Evolutionary conservation across 2,888 invertebrate species (phyloP).

Genomic region (Crepidodera aurea): DNA sequence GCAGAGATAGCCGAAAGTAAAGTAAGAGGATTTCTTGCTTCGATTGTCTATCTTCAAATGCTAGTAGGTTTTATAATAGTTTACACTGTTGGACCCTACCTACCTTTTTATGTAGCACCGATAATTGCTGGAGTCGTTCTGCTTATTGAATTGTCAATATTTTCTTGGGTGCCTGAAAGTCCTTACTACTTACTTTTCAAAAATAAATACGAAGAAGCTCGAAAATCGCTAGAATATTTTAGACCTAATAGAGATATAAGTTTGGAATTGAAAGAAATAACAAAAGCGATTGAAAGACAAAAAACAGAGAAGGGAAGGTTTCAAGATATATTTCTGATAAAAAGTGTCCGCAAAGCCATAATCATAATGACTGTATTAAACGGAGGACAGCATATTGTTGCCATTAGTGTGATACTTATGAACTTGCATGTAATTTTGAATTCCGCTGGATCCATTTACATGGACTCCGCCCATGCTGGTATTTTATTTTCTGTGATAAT

Average conservation of each 20-base stretch:
- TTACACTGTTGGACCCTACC: slow-evolving; percentile 55
- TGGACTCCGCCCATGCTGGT: slow-evolving; percentile 51
- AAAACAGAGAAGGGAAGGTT: slow-evolving; percentile 54
- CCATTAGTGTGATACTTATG: slow-evolving; percentile 60
- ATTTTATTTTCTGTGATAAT: slow-evolving; percentile 57
- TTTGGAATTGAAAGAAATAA: slow-evolving; percentile 55
- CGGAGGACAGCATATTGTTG: slow-evolving; percentile 57
- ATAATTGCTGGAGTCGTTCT: slow-evolving; percentile 53
- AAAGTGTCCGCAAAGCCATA: slow-evolving; percentile 56
- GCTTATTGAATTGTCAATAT: slow-evolving; percentile 51
- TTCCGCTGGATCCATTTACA: slow-evolving; percentile 55
- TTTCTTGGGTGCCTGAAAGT: slow-evolving; percentile 59
- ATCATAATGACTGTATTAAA: slow-evolving; percentile 57
- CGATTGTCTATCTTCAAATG: slow-evolving; percentile 56
- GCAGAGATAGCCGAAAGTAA: slow-evolving; percentile 58
- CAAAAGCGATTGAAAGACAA: slow-evolving; percentile 54
- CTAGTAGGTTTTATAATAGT: slow-evolving; percentile 54
- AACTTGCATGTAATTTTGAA: slow-evolving; percentile 57
- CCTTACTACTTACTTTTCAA: slow-evolving; percentile 57
- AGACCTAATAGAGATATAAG: slow-evolving; percentile 49
- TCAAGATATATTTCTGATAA: slow-evolving; percentile 54
- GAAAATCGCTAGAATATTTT: slow-evolving; percentile 51
- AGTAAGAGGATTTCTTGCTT: slow-evolving; percentile 56
- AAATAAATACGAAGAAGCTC: slow-evolving; percentile 51
- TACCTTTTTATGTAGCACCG: slow-evolving; percentile 53